Evolutionary conservation across 2,888 invertebrate genomes (phyloP), one percentile per base, ranked within the genome.

Genomic region (Platynereis dumerilii): DNA sequence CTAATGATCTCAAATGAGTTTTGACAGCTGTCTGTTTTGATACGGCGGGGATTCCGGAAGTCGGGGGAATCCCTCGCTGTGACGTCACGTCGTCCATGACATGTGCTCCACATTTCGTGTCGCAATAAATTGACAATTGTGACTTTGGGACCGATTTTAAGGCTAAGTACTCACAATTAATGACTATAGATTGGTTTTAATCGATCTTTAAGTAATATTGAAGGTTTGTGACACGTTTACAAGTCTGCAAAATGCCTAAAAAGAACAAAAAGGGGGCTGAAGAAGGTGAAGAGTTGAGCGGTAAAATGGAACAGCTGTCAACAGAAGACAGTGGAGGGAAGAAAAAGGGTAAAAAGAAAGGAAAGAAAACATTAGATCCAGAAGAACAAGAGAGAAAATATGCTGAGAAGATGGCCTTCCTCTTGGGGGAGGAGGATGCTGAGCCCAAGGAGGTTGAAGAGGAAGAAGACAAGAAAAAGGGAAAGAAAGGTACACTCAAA

Each of bases 281-380:
- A 3, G 68, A 62, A 20, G 62, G 58, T n/a, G 24, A 57, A 44
- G 29, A 61, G 48, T 44, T 67, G n/a, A 29, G 56, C 15, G 58
- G 55, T 10, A 63, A 59, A 61, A 76, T 78, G 76, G 75, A 75
- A 63, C 61, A 69, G 45, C 56, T 78, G 63, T 44, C 69, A 45
- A 67, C 71, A 17, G 72, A 69, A 12, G 73, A 62, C 12, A 70
- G n/a, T 60, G 53, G 62, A 24, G 53, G 17, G 2, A 57, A 34
- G 52, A 22, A 26, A 56, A 64, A 65, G 26, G 68, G 34, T 44
- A 29, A 58, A 58, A 59, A 59, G 64, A 54, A 58, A 34, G 34
- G 7, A 5, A 34, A 34, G 34, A 34, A 34, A 34, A 34, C 34
- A 7, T 12, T 34, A 12, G 34, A 34, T 12, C 34, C 34, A 34